phyloP scores from a whole-genome alignment of 2,888 invertebrate species.

The Rotaria magnacalcarata region DNA sequence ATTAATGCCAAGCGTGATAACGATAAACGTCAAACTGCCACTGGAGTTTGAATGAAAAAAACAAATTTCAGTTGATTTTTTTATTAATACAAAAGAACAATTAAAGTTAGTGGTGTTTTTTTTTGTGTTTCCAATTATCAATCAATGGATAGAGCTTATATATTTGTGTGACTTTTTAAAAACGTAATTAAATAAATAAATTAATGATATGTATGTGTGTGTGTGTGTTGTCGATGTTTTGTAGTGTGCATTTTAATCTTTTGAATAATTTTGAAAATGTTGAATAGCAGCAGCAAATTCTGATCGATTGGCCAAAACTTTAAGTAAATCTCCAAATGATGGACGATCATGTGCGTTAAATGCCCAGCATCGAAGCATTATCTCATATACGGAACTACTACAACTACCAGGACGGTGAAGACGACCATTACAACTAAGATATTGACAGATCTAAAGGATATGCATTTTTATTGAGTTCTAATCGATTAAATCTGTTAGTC shows the following conservation, averaged over 20 bases:
- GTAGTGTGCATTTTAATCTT: background rate
- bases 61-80: too few relatives aligned
- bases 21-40: too few relatives aligned
- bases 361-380: conserved; percentile 44
- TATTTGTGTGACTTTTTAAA: too few relatives aligned
- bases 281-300: background rate
- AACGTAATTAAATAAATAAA: too few relatives aligned
- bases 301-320: conserved; percentile 33
- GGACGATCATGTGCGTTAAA: conserved; percentile 41
- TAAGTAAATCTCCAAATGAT: conserved; percentile 40
- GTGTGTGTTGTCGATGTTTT: background rate
- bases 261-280: background rate
- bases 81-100: too few relatives aligned
- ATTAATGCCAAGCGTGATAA: background rate
- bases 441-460: background rate
- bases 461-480: too few relatives aligned
- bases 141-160: too few relatives aligned
- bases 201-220: too few relatives aligned
- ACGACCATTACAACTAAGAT: background rate
- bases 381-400: conserved; percentile 36
- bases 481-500: too few relatives aligned
- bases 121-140: too few relatives aligned
- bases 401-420: conserved; percentile 39
- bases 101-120: too few relatives aligned
- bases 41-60: too few relatives aligned